A percentile compares a stretch with the other conserved stretches of the same genome.
Evolutionary conservation across 2,797 vertebrate genomes (phyloP).

Genomic region (Peromyscus melanophrys): DNA sequence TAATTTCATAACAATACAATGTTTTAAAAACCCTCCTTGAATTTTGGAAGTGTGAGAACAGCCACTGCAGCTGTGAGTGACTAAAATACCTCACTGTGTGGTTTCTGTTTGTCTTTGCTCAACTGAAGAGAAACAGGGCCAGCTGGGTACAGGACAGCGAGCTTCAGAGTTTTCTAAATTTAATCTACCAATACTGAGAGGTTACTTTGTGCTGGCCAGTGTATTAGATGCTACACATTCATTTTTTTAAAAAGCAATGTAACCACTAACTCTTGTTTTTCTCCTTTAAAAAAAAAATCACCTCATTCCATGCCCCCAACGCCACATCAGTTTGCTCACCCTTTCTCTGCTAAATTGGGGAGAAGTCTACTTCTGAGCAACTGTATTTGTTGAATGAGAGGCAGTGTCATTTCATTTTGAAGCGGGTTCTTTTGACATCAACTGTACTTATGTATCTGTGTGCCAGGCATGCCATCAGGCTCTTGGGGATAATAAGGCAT

Average conservation of each 20-base stretch:
- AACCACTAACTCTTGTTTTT: background rate
- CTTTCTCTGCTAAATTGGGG: background rate
- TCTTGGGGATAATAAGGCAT: background rate
- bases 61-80: conserved; percentile 58
- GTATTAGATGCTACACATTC: background rate
- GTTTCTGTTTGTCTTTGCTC: conserved; percentile 58
- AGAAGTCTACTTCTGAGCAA: background rate
- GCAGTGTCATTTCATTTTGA: background rate
- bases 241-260: background rate
- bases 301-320: too few relatives aligned
- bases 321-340: background rate
- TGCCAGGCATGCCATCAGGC: background rate
- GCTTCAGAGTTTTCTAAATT: conserved; percentile 44
- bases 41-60: conserved; percentile 49
- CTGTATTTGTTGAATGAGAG: background rate
- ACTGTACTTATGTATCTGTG: background rate
- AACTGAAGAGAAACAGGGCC: conserved; percentile 65
- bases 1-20: conserved; percentile 48
- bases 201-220: background rate
- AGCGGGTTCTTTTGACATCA: background rate
- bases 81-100: conserved; percentile 53
- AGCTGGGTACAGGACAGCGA: conserved; percentile 10
- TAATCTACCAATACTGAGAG: background rate
- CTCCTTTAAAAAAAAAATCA: background rate
- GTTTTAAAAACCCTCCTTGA: conserved; percentile 6